Base-by-base conservation (phyloP, 2,888 invertebrate genomes). In the Phengaris alcon region DNA sequence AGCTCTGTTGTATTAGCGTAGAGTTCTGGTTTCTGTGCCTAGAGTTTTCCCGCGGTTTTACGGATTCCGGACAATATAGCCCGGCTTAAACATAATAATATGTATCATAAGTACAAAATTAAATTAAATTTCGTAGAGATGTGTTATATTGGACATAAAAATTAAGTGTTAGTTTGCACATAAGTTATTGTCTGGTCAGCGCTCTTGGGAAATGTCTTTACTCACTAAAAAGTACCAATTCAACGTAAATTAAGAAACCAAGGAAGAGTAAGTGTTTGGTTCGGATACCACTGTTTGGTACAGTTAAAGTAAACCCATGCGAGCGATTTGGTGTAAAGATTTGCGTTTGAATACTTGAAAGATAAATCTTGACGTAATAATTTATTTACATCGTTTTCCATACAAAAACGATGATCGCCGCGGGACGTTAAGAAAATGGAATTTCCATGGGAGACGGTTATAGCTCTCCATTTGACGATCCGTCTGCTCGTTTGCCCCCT, bases 221-320 rank as follows among this genome's bases (percentile, higher is more conserved):
- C 59, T 59, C 10, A 48, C 48, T 48, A 9, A 59, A 59, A 59
- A 59, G 15, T 22, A 59, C 59, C 59, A 59, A 59, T 59, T 59
- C 10, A 59, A 59, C 59, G 22, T 59, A 59, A 59, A 59, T 59
- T 59, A 59, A 59, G 59, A 59, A 59, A 59, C 59, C 59, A 59
- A 22, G 10, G 59, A 59, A 59, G 59, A 59, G 8, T 22, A 22
- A 59, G 22, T 59, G 22, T 59, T 59, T n/a, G 59, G 22, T 59
- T 22, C 22, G 22, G 22, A 22, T 22, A 22, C 22, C 22, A 22
- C 22, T 22, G 22, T 22, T 22, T 57, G 15, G 15, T 15, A 57
- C n/a, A 57, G 15, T n/a, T 57, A 15, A 15, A 15, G 1, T 15
- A 57, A 15, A 15, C 15, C 57, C 57, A 6, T 55, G 55, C 7